A percentile compares a stretch with the other conserved stretches of the same genome.
Conservation (phyloP, 2,888 invertebrate species). For the Phorcus lineatus region DNA sequence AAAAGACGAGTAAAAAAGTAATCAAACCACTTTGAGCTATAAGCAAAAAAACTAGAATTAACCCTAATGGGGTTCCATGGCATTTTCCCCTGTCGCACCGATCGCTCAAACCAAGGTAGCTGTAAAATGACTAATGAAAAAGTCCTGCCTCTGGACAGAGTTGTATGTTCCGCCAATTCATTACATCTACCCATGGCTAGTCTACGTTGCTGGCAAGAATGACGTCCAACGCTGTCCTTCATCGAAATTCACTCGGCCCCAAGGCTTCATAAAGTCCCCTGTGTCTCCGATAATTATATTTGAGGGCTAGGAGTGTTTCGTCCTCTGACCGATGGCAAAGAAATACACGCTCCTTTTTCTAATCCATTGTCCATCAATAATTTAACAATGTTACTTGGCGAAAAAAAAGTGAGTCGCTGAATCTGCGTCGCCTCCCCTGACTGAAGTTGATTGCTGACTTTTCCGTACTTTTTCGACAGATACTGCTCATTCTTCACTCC, state of each 20-base stretch:
- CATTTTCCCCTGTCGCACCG: too few relatives aligned
- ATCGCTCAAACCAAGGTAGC: neutral
- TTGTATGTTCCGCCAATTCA: neutral
- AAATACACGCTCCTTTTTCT: neutral
- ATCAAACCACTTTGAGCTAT: too few relatives aligned
- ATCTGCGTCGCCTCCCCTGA: neutral
- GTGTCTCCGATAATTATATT: constrained; percentile 14
- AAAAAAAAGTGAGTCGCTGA: neutral
- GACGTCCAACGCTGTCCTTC: neutral
- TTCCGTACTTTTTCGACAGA: too few relatives aligned
- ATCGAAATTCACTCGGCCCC: neutral
- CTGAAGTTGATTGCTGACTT: neutral
- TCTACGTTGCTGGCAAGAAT: neutral
- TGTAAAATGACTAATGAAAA: neutral
- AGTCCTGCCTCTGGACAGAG: neutral
- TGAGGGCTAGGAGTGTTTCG: neutral
- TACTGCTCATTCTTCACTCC: too few relatives aligned
- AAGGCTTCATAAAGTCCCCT: neutral
- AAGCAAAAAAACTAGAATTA: too few relatives aligned
- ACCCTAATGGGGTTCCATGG: too few relatives aligned
- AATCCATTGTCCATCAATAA: constrained; percentile 23
- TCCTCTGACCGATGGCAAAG: constrained; percentile 6
- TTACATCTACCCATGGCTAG: neutral
- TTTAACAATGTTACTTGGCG: constrained; percentile 8
- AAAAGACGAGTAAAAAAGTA: too few relatives aligned